Conservation (phyloP, 2,888 invertebrate species). For the Torymus texanus region DNA sequence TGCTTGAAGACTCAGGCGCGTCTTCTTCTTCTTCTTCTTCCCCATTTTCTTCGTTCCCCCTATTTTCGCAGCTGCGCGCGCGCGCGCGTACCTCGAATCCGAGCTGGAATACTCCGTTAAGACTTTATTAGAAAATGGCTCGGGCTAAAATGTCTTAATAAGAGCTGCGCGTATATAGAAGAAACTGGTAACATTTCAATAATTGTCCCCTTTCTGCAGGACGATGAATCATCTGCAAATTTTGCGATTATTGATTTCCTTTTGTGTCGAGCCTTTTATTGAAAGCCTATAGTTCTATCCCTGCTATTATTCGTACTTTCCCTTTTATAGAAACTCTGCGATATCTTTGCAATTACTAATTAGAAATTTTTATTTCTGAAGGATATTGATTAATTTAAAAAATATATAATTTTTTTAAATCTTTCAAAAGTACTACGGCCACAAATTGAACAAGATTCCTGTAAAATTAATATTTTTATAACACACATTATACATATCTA, state of each 20-base stretch:
- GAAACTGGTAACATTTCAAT: slow-evolving; percentile 45
- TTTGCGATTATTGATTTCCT: slow-evolving; percentile 39
- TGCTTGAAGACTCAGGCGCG: slow-evolving; percentile 36
- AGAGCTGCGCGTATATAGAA: slow-evolving; percentile 12
- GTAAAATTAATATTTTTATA: too few species aligned
- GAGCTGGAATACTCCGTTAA: slow-evolving; percentile 57
- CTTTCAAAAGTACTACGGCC: too few species aligned
- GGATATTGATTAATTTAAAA: too few species aligned
- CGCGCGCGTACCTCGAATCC: slow-evolving; percentile 30
- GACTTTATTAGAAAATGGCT: slow-evolving; percentile 74
- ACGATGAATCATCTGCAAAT: slow-evolving; percentile 13
- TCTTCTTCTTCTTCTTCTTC: neutral
- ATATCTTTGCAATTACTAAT: neutral
- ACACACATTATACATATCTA: too few species aligned
- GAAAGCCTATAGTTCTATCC: too few species aligned
- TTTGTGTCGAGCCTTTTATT: neutral
- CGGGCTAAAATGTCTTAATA: slow-evolving; percentile 68
- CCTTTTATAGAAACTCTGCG: neutral
- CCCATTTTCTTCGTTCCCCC: slow-evolving; percentile 3
- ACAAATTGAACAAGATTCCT: too few species aligned
- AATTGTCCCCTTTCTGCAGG: slow-evolving; percentile 29
- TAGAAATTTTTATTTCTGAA: too few species aligned
- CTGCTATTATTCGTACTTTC: too few species aligned
- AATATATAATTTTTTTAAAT: too few species aligned
- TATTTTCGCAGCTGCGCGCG: slow-evolving; percentile 28